Conservation (phyloP, 2,113 vertebrate genomes). For the Prunella fulvescens region DNA sequence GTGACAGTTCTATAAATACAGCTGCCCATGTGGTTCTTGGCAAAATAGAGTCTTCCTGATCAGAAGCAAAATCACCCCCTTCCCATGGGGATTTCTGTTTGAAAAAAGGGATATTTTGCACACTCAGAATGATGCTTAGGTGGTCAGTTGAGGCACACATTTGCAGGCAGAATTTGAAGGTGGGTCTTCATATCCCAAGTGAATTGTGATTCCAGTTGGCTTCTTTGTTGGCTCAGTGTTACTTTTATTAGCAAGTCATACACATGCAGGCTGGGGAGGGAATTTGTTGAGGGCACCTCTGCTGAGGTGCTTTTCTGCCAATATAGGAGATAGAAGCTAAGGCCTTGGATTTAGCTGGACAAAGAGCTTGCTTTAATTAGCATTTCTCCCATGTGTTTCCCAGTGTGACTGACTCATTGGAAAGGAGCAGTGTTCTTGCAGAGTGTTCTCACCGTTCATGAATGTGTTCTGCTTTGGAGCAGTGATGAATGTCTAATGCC, state of each 20-base stretch:
- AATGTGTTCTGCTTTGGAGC: neutral
- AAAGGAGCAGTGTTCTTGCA: neutral
- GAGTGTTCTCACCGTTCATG: neutral
- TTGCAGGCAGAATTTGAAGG: neutral
- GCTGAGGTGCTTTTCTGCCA: neutral
- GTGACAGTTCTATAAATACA: neutral
- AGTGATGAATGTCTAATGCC: neutral
- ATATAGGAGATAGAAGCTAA: neutral
- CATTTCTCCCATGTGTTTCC: neutral
- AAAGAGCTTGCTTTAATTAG: neutral
- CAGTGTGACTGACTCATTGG: neutral
- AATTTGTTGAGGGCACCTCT: neutral
- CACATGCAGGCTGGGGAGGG: fast-evolving
- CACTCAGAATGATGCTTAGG: neutral
- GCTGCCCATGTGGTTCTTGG: neutral
- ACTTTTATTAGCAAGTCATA: neutral
- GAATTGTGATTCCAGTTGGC: neutral
- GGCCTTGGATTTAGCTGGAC: neutral
- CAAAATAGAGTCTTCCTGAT: neutral
- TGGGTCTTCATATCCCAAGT: neutral
- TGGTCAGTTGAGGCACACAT: neutral
- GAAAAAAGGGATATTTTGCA: neutral
- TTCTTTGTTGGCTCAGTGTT: neutral
- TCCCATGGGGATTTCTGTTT: neutral
- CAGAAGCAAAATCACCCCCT: neutral